These are phyloP conservation scores for Glaucopsyche alexis DNA, from an alignment of 2,888 invertebrate species.

Conservation along the genomic window DNA sequence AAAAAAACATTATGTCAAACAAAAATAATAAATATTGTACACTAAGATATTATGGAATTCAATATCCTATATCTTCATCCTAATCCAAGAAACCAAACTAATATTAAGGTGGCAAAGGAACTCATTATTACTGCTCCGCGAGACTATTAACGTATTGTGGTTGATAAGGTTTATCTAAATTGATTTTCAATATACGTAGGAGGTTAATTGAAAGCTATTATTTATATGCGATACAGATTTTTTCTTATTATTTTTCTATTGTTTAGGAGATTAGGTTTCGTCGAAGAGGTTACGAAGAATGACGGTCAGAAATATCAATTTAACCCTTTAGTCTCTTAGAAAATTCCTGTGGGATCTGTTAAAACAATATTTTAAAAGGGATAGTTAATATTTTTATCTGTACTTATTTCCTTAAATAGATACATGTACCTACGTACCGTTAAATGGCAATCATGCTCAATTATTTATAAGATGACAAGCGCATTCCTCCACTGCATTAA, in stretches of 20 bases:
- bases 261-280: background rate
- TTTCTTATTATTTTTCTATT: constrained; percentile 4
- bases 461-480: constrained; percentile 13
- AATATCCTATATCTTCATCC: background rate
- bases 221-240: constrained; percentile 4
- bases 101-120: background rate
- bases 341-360: background rate
- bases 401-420: constrained; percentile 11
- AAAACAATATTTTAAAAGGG: background rate
- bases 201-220: constrained; percentile 21
- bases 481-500: constrained; percentile 13
- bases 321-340: background rate
- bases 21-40: background rate
- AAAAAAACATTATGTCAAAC: too few species aligned
- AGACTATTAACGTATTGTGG: constrained; percentile 22
- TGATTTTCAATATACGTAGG: constrained; percentile 22
- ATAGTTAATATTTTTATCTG: background rate
- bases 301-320: background rate
- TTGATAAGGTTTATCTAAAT: constrained; percentile 25
- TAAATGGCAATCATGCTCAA: constrained; percentile 13
- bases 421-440: background rate
- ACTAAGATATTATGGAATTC: background rate
- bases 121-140: background rate
- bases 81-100: background rate
- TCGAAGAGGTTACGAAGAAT: background rate